Percentiles rank a stretch among this genome's conserved stretches.
phyloP scores from a whole-genome alignment of 2,888 invertebrate genomes.

The Uloborus plumipes region DNA sequence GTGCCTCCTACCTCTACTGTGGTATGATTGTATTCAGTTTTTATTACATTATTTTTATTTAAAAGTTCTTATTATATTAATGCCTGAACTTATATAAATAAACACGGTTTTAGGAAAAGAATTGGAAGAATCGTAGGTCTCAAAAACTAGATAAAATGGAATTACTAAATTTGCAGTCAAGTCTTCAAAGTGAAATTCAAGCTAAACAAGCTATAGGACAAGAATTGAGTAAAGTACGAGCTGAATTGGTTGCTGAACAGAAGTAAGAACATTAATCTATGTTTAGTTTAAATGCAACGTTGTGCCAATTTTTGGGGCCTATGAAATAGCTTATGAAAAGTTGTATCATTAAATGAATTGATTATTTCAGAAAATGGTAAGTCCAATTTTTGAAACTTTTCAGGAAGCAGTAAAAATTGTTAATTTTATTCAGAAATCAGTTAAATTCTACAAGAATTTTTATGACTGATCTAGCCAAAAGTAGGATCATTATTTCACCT shows the following conservation, averaged over 20 bases:
- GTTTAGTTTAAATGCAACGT: too few relatives aligned
- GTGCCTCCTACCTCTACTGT: slow-evolving; percentile 61
- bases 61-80: neutral
- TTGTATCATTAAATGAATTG: too few relatives aligned
- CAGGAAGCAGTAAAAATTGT: too few relatives aligned
- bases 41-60: neutral
- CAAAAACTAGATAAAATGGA: slow-evolving; percentile 99
- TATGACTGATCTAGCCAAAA: too few relatives aligned
- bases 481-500: too few relatives aligned
- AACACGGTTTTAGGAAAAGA: slow-evolving; percentile 68
- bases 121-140: slow-evolving; percentile 95
- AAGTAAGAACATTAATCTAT: slow-evolving; percentile 77
- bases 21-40: slow-evolving; percentile 19
- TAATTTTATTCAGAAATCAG: too few relatives aligned
- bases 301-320: too few relatives aligned
- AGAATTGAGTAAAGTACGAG: slow-evolving; percentile 89
- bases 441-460: too few relatives aligned
- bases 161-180: slow-evolving; percentile 91
- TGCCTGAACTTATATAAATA: neutral
- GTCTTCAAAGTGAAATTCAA: slow-evolving; percentile 94
- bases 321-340: too few relatives aligned
- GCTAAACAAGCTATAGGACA: slow-evolving; percentile 95
- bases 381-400: too few relatives aligned
- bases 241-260: slow-evolving; percentile 89
- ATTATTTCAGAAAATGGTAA: too few relatives aligned